Conservation (phyloP, 2,113 vertebrate species). For the Hyaena hyaena region DNA sequence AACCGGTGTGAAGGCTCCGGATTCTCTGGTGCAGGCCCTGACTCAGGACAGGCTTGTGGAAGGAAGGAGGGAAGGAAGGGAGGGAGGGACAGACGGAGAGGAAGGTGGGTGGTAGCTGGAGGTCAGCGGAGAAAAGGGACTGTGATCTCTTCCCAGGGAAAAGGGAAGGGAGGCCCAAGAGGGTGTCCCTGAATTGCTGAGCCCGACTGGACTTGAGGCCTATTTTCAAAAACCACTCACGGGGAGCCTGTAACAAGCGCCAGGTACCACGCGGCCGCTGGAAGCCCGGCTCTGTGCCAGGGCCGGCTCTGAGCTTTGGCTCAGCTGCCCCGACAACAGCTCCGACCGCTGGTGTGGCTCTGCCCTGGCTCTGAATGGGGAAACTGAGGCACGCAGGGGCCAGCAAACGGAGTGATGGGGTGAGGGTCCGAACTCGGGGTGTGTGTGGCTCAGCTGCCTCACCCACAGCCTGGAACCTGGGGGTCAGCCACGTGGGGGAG, state of each 20-base stretch:
- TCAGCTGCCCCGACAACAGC: not conserved
- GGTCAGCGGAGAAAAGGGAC: not conserved
- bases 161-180: not conserved
- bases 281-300: not conserved
- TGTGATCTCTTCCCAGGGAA: not conserved
- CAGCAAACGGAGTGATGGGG: not conserved
- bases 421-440: not conserved
- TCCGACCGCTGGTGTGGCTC: not conserved
- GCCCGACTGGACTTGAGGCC: not conserved
- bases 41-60: accelerated
- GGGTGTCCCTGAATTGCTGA: not conserved
- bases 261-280: accelerated
- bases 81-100: accelerated
- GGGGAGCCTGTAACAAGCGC: not conserved
- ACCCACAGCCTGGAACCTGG: not conserved
- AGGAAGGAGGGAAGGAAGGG: accelerated
- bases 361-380: not conserved
- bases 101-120: accelerated
- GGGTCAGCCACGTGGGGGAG: not conserved
- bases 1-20: not conserved
- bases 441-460: not conserved
- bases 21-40: accelerated
- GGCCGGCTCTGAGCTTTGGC: not conserved
- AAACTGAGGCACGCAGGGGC: not conserved
- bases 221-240: not conserved